phyloP scores from a whole-genome alignment of 2,113 vertebrate genomes.

The Chaenogobius annularis region DNA sequence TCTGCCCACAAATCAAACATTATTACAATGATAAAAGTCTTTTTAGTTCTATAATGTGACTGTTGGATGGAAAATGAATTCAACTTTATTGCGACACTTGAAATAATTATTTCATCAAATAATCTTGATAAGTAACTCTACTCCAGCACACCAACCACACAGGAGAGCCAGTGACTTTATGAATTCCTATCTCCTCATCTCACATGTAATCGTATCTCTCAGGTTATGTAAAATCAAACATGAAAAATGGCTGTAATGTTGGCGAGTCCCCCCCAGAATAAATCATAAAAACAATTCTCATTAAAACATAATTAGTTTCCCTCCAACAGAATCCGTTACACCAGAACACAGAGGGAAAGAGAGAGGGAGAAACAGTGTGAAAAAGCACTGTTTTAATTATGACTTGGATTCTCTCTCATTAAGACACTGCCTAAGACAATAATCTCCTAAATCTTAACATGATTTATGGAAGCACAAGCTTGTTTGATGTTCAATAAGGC shows the following conservation, averaged over 20 bases:
- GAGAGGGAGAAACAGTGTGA: constrained; percentile 15
- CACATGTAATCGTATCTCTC: constrained; percentile 30
- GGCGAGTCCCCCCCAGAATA: constrained; percentile 26
- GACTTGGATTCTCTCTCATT: constrained; percentile 19
- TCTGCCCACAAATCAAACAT: too few relatives aligned
- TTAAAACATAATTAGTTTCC: constrained; percentile 59
- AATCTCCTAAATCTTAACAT: neutral
- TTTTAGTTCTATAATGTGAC: too few relatives aligned
- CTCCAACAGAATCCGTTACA: constrained; percentile 5
- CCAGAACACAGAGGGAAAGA: constrained; percentile 13
- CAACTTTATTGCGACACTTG: too few relatives aligned
- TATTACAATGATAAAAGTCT: too few relatives aligned
- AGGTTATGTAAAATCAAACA: constrained; percentile 44
- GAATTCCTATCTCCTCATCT: neutral
- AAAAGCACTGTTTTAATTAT: constrained; percentile 33
- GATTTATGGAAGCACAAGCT: neutral
- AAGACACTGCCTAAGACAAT: constrained; percentile 10
- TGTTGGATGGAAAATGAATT: too few relatives aligned
- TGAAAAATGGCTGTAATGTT: constrained; percentile 40
- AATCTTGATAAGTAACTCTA: neutral
- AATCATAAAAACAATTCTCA: constrained; percentile 43
- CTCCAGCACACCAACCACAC: neutral
- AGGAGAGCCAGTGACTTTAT: constrained; percentile 5
- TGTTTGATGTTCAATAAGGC: neutral
- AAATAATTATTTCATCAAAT: neutral